Evolutionary conservation across 37 sponge, comb jelly and placozoan genomes (phyloP), one percentile per base, ranked within the genome.

Genomic region (Ianthella basta): DNA sequence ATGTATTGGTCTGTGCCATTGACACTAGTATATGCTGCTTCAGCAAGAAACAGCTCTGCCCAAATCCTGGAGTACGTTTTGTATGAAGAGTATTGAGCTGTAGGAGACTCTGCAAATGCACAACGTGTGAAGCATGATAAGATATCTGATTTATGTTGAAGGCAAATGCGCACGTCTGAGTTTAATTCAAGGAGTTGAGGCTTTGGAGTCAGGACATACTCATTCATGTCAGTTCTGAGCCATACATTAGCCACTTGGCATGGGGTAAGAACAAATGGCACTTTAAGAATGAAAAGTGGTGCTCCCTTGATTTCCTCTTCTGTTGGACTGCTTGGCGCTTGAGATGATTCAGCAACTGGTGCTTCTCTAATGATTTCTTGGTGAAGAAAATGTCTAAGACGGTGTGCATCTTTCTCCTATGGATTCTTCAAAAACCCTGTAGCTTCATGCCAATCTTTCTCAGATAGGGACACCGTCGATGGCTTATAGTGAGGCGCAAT

Each of bases 1-100:
- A 74, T 29, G n/a, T 77, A 50, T 19, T 19, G 35, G 1, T 75
- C 61, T 2, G 55, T 39, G 24, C 86, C 84, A 57, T 44, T 80
- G 4, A 93, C 80, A 87, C 93, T 89, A 0, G 36, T 40, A 15
- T 24, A 64, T 12, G 90, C 87, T 27, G 85, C 90, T 59, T 93
- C 93, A 23, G 93, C 93, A 27, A 89, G 70, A 30, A 93, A 19
- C 0, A 93, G 67, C 18, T 69, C 80, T 59, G 87, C 85, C 93
- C 93, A 93, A 0, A 85, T 56, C 6, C 66, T 36, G 12, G 81
- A 36, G 66, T 93, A 93, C 30, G 85, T 60, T 0, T 81, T 15
- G 10, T 87, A 77, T 34, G 34, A 63, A 24, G 35, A 24, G 55
- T 90, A 93, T 0, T 39, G 29, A 0, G 1, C 33, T 33, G 65